Conservation (phyloP, 2,888 invertebrate species). For the Drosophila picticornis region DNA sequence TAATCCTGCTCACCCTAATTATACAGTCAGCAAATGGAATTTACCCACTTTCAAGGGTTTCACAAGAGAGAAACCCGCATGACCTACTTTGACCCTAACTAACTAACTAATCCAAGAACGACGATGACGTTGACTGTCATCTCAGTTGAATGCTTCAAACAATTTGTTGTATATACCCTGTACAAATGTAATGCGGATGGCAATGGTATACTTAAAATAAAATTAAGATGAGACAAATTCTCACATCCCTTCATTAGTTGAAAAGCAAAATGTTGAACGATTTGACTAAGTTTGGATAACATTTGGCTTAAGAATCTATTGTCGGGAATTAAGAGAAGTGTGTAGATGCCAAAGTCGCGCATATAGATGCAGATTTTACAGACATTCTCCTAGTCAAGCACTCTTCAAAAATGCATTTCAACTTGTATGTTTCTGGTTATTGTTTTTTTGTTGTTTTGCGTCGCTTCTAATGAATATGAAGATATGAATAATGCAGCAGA, state of each 20-base stretch:
- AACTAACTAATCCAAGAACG: slow-evolving; percentile 52
- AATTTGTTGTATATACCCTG: slow-evolving; percentile 34
- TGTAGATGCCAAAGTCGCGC: background rate
- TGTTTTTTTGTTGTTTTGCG: slow-evolving; percentile 19
- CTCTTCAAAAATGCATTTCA: background rate
- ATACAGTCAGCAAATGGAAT: slow-evolving; percentile 23
- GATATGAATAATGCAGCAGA: slow-evolving; percentile 62
- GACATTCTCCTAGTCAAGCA: slow-evolving; percentile 1
- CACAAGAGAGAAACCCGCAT: slow-evolving; percentile 25
- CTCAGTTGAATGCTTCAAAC: slow-evolving; percentile 40
- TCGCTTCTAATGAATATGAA: slow-evolving; percentile 73
- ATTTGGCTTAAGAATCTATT: background rate
- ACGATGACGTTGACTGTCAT: slow-evolving; percentile 34
- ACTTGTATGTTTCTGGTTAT: slow-evolving; percentile 5
- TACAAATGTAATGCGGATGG: background rate
- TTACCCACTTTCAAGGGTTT: slow-evolving; percentile 16
- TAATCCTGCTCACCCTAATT: slow-evolving; percentile 8
- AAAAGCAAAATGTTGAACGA: background rate
- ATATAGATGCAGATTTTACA: background rate
- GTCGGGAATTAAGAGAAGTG: background rate
- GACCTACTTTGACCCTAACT: slow-evolving; percentile 54
- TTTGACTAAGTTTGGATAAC: background rate
- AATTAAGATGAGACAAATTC: background rate
- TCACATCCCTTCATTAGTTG: background rate
- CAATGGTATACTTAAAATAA: background rate